Evolutionary conservation across 2,888 invertebrate genomes (phyloP), one percentile per base, ranked within the genome.

Genomic region (Eristalis intricaria): DNA sequence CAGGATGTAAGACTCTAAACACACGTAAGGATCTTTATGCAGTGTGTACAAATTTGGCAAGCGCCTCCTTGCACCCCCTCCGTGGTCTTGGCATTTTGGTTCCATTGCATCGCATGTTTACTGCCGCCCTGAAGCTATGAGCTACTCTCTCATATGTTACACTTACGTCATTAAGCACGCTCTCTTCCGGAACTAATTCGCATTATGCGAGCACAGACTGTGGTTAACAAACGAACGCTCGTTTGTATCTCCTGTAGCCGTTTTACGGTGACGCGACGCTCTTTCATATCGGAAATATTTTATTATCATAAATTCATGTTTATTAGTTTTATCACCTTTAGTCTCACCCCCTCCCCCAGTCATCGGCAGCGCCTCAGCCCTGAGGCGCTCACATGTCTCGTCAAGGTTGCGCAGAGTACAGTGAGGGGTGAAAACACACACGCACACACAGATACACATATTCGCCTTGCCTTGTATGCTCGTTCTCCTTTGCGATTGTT

Each of bases 141-240:
- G 43, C 60, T 50, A 65, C 64, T 38, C 38, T 43, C 43, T 35
- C 70, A 38, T 74, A 60, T 38, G 60, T 69, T 74, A 61, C 22
- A 70, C 61, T 61, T 75, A 75, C 65, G 32, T 75, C 75, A 80
- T 84, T 84, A 70, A 71, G 75, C 35, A 80, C 75, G 58, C 84
- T 56, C 32, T 80, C 79, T 76, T 61, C 80, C 75, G 75, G 74
- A 84, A 84, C 65, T 71, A 84, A 84, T 84, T 15, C 40, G 15
- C 69, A 84, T 74, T 74, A 78, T 70, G 61, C 69, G 29, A 69
- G 29, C 15, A 29, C 3, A 74, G 50, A 56, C 11, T 23, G 56
- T 19, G 23, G n/a, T 61, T 61, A 22, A 60, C 10, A 15, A 13
- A 35, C 35, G 35, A 77, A 77, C 56, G 35, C 69, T 50, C 69